These are phyloP conservation scores for Promerops cafer DNA, from an alignment of 2,113 vertebrate species.

Conservation along the genomic window DNA sequence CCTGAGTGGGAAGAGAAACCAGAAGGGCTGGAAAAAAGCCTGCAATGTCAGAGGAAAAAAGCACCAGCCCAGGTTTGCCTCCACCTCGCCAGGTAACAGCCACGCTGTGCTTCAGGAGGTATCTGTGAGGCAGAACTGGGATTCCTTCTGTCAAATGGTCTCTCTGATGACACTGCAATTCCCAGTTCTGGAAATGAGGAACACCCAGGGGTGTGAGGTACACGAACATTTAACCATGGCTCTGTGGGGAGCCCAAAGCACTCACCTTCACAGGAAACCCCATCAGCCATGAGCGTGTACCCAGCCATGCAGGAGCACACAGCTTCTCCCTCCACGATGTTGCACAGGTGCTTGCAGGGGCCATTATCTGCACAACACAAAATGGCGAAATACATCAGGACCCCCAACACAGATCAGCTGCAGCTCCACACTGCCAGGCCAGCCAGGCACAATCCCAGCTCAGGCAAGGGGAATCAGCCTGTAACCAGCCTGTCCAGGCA, in stretches of 20 bases:
- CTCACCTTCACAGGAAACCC: slow-evolving; percentile 80
- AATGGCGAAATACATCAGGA: background rate
- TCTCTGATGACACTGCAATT: background rate
- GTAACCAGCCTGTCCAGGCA: background rate
- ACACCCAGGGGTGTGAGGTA: background rate
- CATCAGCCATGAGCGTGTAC: slow-evolving; percentile 80
- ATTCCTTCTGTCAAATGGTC: background rate
- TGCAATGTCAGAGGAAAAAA: background rate
- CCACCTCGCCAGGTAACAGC: background rate
- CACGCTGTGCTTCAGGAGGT: background rate
- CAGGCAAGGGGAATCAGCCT: background rate
- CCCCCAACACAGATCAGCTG: background rate
- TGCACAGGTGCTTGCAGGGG: slow-evolving; percentile 83
- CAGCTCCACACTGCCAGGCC: background rate
- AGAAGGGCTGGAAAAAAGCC: background rate
- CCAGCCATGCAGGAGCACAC: slow-evolving; percentile 86
- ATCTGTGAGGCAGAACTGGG: background rate
- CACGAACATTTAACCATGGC: background rate
- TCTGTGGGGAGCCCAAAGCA: background rate
- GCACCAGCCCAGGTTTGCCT: background rate
- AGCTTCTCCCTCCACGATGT: slow-evolving; percentile 30
- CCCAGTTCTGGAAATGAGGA: background rate
- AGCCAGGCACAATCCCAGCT: background rate
- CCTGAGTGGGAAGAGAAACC: background rate
- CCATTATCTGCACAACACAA: slow-evolving; percentile 70